A percentile compares a stretch with the other conserved stretches of the same genome.
Conservation (phyloP, 2,797 vertebrate species). For the Anisognathus igniventris region DNA sequence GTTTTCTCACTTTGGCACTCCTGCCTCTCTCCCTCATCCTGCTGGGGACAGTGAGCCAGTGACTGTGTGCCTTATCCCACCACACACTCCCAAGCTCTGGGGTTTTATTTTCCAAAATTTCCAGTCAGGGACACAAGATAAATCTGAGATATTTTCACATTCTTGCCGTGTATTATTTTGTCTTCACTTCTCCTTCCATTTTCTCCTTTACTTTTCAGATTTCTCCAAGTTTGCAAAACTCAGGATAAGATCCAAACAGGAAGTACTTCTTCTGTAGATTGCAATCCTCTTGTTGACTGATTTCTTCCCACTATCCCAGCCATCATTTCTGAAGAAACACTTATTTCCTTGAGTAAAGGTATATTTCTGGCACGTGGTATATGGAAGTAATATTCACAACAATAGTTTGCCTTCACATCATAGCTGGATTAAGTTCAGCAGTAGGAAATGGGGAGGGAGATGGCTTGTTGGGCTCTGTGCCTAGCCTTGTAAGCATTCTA, state of each 20-base stretch:
- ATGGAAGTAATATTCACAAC: not conserved
- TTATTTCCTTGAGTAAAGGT: not conserved
- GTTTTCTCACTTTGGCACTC: not conserved
- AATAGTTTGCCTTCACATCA: not conserved
- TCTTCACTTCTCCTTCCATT: not conserved
- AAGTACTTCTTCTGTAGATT: not conserved
- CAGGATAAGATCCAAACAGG: not conserved
- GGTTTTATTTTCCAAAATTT: not conserved
- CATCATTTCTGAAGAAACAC: not conserved
- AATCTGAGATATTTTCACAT: not conserved
- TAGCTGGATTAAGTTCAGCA: not conserved
- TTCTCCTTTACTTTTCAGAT: not conserved
- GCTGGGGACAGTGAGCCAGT: not conserved
- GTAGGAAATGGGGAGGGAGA: not conserved
- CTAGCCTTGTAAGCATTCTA: not conserved
- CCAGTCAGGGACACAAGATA: not conserved
- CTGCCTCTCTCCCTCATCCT: not conserved
- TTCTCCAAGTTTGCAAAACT: not conserved
- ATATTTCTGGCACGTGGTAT: not conserved
- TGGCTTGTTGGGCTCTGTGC: constrained; percentile 11
- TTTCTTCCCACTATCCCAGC: not conserved
- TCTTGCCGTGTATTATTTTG: not conserved
- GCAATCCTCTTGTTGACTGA: not conserved
- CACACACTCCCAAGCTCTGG: not conserved
- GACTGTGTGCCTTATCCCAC: not conserved